These are phyloP conservation scores for Microctonus brassicae DNA, from an alignment of 2,888 invertebrate species.

Conservation along the genomic window DNA sequence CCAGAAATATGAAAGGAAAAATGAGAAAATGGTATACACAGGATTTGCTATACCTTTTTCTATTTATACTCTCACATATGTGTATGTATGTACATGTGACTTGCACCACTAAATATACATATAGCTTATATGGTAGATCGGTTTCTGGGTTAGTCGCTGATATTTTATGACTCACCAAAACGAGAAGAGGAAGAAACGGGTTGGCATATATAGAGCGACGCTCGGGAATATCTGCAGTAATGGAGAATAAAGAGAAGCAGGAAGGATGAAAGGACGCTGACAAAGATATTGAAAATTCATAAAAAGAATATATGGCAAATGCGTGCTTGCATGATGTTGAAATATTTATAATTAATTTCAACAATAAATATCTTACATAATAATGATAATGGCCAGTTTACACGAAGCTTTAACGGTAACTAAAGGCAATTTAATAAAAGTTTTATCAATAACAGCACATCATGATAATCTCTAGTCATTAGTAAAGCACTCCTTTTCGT, in stretches of 20 bases:
- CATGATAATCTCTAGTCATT: neutral
- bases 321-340: neutral
- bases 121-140: constrained; percentile 31
- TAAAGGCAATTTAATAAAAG: neutral
- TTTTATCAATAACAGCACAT: neutral
- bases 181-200: constrained; percentile 1
- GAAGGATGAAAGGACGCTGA: constrained; percentile 14
- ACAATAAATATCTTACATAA: neutral
- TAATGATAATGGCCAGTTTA: neutral
- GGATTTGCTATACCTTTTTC: neutral
- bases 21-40: constrained; percentile 35
- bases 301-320: neutral
- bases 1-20: constrained; percentile 50
- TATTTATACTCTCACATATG: neutral
- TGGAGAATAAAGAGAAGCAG: constrained; percentile 40
- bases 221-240: constrained; percentile 23
- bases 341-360: neutral
- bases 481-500: neutral
- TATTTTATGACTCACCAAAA: constrained; percentile 41
- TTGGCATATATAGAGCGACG: constrained; percentile 19
- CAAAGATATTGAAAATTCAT: constrained; percentile 25
- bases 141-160: constrained; percentile 32
- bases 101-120: constrained; percentile 17
- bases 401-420: neutral
- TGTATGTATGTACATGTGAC: constrained; percentile 9